phyloP scores from a whole-genome alignment of 2,888 invertebrate genomes.

The Monopis laevigella region DNA sequence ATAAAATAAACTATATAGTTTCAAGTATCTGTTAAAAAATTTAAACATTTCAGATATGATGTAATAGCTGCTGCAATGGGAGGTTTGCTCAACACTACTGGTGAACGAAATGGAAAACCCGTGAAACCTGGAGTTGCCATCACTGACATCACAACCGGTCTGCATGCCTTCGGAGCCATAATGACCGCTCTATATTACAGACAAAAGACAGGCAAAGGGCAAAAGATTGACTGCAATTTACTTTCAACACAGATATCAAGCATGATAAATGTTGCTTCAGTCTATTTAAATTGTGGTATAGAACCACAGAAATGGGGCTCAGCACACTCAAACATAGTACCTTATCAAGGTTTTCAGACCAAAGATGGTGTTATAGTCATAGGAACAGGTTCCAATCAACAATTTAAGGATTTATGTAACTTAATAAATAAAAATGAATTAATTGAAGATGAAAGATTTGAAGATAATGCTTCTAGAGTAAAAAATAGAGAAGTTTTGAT shows the following conservation, averaged over 20 bases:
- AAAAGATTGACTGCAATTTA: slow-evolving; percentile 94
- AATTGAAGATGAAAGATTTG: slow-evolving; percentile 70
- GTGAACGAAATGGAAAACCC: slow-evolving; percentile 83
- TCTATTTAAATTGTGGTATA: slow-evolving; percentile 85
- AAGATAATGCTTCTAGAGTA: slow-evolving; percentile 79
- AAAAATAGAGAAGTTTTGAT: slow-evolving; percentile 77
- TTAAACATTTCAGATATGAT: slow-evolving; percentile 73
- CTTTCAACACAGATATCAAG: slow-evolving; percentile 90
- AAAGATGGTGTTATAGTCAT: slow-evolving; percentile 85
- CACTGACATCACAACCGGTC: slow-evolving; percentile 91
- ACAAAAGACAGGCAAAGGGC: slow-evolving; percentile 81
- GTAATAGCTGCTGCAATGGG: slow-evolving; percentile 94
- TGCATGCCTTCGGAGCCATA: slow-evolving; percentile 95
- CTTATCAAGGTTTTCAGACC: slow-evolving; percentile 90
- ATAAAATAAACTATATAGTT: neutral
- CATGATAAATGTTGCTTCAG: slow-evolving; percentile 88
- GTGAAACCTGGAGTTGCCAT: slow-evolving; percentile 93
- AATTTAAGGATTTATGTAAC: slow-evolving; percentile 79
- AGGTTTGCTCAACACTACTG: slow-evolving; percentile 90
- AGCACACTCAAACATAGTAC: slow-evolving; percentile 93
- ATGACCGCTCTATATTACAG: slow-evolving; percentile 88
- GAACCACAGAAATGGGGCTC: slow-evolving; percentile 90
- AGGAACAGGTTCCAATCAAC: slow-evolving; percentile 86
- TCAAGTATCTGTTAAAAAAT: neutral
- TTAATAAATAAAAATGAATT: slow-evolving; percentile 70